Base-by-base conservation (phyloP, 2,113 vertebrate species). In the Dicerorhinus sumatrensis region DNA sequence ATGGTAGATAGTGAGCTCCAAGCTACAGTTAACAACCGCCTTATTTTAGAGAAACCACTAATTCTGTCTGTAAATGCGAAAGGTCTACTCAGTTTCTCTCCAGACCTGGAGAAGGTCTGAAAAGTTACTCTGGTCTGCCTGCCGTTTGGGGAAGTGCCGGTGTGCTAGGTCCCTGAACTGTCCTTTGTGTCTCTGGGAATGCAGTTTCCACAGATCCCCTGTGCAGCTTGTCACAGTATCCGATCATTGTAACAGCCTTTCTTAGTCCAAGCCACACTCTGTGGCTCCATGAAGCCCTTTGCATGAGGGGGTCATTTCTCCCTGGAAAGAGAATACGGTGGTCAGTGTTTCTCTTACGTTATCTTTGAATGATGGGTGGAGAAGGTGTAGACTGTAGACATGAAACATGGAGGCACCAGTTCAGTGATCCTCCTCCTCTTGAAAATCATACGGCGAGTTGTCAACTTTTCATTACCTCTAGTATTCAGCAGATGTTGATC, bases 41-140 rank as follows among this genome's bases (percentile, higher is more conserved):
- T 72, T 86, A 77, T 96, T 97, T 76, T 92, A 93, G 72, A 89
- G 77, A 92, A 97, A 89, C 9, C 46, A 91, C 17, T 18, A 60
- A 14, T 77, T 90, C 21, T 62, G 88, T 90, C 39, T 85, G 42
- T 46, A 88, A 16, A 9, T 12, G 8, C 11, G 60, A 54, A 58
- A 72, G 25, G 0, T 48, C 67, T 39, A 62, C 8, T 76, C 62
- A 10, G 2, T 69, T 87, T 85, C 4, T 39, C 67, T 65, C 17
- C 9, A 63, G 11, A 91, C 2, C 73, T 93, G 63, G 51, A 29
- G 51, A 62, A 76, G 42, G 27, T 12, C 16, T 79, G 42, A 79
- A 62, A 67, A 75, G 2, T 62, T 56, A 58, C 85, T 75, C 51
- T 93, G n/a, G 8, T 80, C 33, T 67, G 33, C 39, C 13, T 94